Percentiles rank a stretch among this genome's conserved stretches.
These are phyloP conservation scores for Camponotus pennsylvanicus DNA, from an alignment of 1,140 invertebrate species.

Conservation along the genomic window DNA sequence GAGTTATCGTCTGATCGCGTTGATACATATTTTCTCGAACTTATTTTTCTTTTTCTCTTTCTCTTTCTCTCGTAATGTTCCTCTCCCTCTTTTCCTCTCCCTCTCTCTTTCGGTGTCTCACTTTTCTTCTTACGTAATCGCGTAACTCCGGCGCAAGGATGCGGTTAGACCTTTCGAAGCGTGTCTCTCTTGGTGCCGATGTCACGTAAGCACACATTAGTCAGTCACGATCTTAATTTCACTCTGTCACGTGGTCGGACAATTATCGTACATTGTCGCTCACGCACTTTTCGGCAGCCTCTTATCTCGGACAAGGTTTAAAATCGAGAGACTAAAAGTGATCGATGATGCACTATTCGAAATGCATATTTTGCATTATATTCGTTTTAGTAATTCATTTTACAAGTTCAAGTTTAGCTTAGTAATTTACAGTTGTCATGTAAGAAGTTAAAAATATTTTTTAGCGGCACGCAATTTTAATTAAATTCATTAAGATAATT, in stretches of 20 bases:
- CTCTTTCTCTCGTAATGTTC: neutral
- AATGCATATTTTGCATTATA: neutral
- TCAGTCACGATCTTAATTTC: conserved; percentile 79
- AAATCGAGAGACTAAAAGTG: neutral
- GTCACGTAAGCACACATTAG: conserved; percentile 76
- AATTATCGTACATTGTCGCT: conserved; percentile 29
- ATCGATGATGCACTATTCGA: neutral
- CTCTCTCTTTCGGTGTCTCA: conserved; percentile 52
- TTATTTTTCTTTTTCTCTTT: neutral
- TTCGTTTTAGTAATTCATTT: neutral
- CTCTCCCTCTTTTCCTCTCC: neutral
- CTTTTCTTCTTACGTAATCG: conserved; percentile 76
- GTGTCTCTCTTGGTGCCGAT: conserved; percentile 69
- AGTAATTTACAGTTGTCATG: too few species aligned
- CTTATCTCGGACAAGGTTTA: neutral
- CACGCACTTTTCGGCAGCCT: neutral
- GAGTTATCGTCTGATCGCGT: conserved; percentile 1
- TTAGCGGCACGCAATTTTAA: too few species aligned
- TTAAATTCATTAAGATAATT: too few species aligned
- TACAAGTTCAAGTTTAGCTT: too few species aligned
- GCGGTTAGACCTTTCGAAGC: conserved; percentile 77
- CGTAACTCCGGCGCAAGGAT: conserved; percentile 76
- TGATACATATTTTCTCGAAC: conserved; percentile 28
- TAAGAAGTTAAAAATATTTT: too few species aligned
- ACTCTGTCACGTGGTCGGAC: conserved; percentile 70